Percentiles rank a stretch among this genome's conserved stretches.
Evolutionary conservation across 2,113 vertebrate genomes (phyloP).

Genomic region (Sylvilagus bachmani): DNA sequence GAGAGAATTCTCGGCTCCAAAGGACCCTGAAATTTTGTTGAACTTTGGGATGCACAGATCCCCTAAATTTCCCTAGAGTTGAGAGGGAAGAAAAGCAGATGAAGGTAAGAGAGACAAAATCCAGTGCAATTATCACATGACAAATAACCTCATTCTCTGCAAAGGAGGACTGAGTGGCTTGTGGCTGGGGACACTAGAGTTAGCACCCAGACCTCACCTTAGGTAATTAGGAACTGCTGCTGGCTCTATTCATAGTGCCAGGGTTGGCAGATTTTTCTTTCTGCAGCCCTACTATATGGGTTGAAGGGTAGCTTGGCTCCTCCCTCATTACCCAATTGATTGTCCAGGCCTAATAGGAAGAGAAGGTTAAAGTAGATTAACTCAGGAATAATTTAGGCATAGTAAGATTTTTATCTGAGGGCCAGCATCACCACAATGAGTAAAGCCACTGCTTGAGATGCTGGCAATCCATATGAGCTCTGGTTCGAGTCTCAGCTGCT

Average conservation of each 20-base stretch:
- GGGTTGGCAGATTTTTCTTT: not conserved
- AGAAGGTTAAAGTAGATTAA: not conserved
- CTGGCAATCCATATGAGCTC: too few relatives aligned
- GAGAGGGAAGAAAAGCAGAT: not conserved
- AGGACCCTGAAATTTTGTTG: not conserved
- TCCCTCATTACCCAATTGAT: not conserved
- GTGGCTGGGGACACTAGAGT: not conserved
- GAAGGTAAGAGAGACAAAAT: not conserved
- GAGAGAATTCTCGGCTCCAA: not conserved
- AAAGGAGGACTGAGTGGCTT: not conserved
- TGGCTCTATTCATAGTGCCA: not conserved
- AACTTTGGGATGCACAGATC: not conserved
- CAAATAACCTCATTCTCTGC: not conserved
- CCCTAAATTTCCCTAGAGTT: not conserved
- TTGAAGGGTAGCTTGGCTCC: not conserved
- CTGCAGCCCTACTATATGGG: not conserved
- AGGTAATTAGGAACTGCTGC: not conserved
- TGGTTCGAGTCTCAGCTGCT: too few relatives aligned
- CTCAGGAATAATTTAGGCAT: not conserved
- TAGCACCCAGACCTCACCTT: not conserved
- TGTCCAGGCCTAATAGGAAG: not conserved
- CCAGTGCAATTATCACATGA: fast-evolving
- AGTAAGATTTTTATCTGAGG: not conserved
- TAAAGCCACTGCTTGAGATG: too few relatives aligned
- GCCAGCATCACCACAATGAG: too few relatives aligned